phyloP scores from a whole-genome alignment of 2,888 invertebrate genomes.

The Philonicus albiceps region DNA sequence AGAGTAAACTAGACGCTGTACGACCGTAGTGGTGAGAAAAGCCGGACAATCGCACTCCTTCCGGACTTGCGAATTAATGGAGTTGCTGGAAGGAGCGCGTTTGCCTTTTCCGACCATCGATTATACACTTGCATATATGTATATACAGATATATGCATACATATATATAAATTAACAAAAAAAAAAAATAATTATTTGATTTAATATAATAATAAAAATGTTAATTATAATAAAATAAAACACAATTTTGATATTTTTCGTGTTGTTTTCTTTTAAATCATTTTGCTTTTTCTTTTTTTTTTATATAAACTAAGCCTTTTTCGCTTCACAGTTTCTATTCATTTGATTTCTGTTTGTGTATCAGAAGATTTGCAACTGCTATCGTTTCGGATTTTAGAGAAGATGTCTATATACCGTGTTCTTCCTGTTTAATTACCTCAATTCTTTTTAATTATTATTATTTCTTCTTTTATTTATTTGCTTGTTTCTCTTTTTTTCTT shows the following conservation, averaged over 20 bases:
- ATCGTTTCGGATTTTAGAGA: not conserved
- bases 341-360: not conserved
- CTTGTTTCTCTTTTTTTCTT: not conserved
- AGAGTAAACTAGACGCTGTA: slow-evolving; percentile 13
- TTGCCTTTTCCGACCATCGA: slow-evolving; percentile 11
- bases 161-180: slow-evolving; percentile 41
- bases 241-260: slow-evolving; percentile 39
- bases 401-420: not conserved
- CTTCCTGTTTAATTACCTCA: not conserved
- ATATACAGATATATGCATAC: slow-evolving; percentile 37
- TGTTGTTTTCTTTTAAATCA: slow-evolving; percentile 16
- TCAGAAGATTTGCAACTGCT: not conserved
- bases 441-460: not conserved
- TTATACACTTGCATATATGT: slow-evolving; percentile 32
- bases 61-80: not conserved
- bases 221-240: slow-evolving; percentile 37
- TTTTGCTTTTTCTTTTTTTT: not conserved
- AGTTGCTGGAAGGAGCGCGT: not conserved
- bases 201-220: slow-evolving; percentile 42
- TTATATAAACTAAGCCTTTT: not conserved
- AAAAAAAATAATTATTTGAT: slow-evolving; percentile 39
- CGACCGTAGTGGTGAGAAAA: not conserved
- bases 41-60: slow-evolving; percentile 3
- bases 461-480: not conserved
- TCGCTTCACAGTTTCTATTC: slow-evolving; percentile 6